Base-by-base conservation (phyloP, 2,113 vertebrate genomes). In the Sciurus niger region DNA sequence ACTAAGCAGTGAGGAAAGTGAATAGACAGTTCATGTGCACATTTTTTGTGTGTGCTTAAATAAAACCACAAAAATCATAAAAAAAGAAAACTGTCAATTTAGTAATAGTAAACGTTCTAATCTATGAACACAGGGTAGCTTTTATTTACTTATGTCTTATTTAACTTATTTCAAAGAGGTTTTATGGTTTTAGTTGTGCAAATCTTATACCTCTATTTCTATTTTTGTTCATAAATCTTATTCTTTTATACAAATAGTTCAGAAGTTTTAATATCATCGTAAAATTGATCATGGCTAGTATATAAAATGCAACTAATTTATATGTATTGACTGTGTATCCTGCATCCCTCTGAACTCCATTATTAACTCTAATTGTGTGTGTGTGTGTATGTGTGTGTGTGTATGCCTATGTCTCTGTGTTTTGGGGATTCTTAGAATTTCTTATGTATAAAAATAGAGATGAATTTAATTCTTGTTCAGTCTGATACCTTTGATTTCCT, bases 251-350 rank as follows among this genome's bases (percentile, higher is more conserved):
- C 28, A 77, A 60, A 72, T 2, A 67, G 63, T 67, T 94, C 40
- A 25, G 20, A 73, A 88, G 67, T 95, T 90, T 87, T n/a, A 90
- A 48, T 63, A 48, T 77, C n/a, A 95, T 4, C 74, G 79, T 88
- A 14, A 46, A 17, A 74, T 40, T 37, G 12, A 25, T 72, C 25
- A 43, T 22, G 30, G 46, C 6, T 22, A 78, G 28, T 84, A 18
- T 74, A 63, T 22, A 80, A 90, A 78, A 87, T 73, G 48, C 28
- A 85, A 85, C 20, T 28, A 14, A 79, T 20, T 89, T 70, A 25
- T 78, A 8, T 32, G 6, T 88, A 70, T 28, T 84, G 10, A 82
- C 78, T 34, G 55, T 89, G 12, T 73, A 58, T 51, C 63, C 25
- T 84, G 14, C 7, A 51, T 48, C 20, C 9, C 53, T 22, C 0